These are phyloP conservation scores for Stegana nigrithorax DNA, from an alignment of 2,888 invertebrate species.

Conservation along the genomic window DNA sequence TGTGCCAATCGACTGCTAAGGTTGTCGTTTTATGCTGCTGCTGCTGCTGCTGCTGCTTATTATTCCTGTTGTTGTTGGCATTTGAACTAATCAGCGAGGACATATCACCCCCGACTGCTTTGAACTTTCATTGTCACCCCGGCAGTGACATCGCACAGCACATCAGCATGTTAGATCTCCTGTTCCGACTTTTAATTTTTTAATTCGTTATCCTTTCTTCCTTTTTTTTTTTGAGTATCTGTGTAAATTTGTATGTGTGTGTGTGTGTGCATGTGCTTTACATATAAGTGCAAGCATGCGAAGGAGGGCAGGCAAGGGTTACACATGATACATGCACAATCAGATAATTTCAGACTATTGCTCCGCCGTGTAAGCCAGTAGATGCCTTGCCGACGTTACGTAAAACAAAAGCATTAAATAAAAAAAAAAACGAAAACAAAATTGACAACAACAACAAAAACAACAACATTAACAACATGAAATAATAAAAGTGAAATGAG, in stretches of 20 bases:
- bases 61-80: slow-evolving; percentile 14
- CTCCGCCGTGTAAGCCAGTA: no score
- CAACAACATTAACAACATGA: neutral
- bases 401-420: slow-evolving; percentile 61
- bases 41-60: neutral
- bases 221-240: neutral
- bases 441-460: neutral
- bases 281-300: no score
- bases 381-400: slow-evolving; percentile 41
- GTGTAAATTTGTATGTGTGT: neutral
- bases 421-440: slow-evolving; percentile 35
- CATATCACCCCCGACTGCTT: slow-evolving; percentile 33
- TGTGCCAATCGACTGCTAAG: no score
- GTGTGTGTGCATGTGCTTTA: neutral
- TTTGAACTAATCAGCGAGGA: slow-evolving; percentile 44
- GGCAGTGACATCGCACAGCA: no score
- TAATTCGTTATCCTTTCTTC: slow-evolving; percentile 37
- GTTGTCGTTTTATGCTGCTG: no score
- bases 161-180: slow-evolving; percentile 19
- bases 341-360: slow-evolving; percentile 61
- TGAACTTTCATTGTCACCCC: slow-evolving; percentile 26
- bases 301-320: slow-evolving; percentile 54
- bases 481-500: no score
- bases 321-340: slow-evolving; percentile 58
- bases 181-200: slow-evolving; percentile 40